Conservation (phyloP, 2,888 invertebrate genomes). For the Phyllotreta cruciferae region DNA sequence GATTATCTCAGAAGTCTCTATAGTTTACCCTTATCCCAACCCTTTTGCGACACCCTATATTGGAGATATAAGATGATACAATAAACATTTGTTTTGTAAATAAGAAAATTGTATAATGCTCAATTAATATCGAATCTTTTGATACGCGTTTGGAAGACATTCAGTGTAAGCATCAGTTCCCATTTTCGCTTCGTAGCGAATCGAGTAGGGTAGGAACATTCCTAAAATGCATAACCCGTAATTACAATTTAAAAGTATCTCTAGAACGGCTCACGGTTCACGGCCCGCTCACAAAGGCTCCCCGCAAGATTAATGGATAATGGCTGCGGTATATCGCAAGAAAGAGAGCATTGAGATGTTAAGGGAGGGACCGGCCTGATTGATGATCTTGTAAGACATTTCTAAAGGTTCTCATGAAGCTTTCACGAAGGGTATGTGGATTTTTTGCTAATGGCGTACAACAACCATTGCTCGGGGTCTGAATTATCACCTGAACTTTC, state of each 20-base stretch:
- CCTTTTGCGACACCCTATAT: no score
- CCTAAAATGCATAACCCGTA: conserved; percentile 41
- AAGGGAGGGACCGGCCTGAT: conserved; percentile 46
- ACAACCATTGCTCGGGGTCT: conserved; percentile 21
- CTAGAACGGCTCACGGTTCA: conserved; percentile 48
- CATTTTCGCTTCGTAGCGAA: not conserved
- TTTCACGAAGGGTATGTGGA: conserved; percentile 40
- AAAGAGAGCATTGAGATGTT: conserved; percentile 50
- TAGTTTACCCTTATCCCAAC: no score
- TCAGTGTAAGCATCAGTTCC: no score
- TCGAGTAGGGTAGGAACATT: conserved; percentile 25
- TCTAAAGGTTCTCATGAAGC: conserved; percentile 42
- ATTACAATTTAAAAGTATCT: conserved; percentile 52
- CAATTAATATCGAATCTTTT: no score
- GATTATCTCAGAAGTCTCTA: no score
- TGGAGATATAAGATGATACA: no score
- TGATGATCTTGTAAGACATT: conserved; percentile 40
- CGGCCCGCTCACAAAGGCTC: conserved; percentile 47
- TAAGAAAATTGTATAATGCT: no score
- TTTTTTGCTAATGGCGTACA: conserved; percentile 39
- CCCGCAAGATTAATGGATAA: conserved; percentile 50
- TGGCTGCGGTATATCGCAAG: conserved; percentile 51
- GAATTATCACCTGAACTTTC: conserved; percentile 36
- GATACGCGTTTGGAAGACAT: no score
- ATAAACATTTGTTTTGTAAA: no score